phyloP scores from a whole-genome alignment of 1,140 invertebrate species.

The Trichomalopsis sarcophagae region DNA sequence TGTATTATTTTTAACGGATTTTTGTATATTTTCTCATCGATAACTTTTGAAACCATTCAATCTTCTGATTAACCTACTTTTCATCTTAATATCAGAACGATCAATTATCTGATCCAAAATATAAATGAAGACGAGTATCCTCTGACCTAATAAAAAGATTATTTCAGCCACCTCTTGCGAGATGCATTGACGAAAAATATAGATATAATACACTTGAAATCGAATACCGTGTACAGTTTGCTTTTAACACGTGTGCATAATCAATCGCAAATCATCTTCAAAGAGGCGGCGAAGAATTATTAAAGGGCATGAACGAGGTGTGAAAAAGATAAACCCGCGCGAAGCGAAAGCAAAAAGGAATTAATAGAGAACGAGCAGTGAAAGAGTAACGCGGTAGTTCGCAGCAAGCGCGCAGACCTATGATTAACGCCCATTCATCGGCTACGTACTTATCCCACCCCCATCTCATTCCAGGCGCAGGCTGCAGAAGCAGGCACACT shows the following conservation, averaged over 20 bases:
- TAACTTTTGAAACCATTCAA: no score
- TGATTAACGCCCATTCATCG: constrained; percentile 69
- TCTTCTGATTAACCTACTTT: no score
- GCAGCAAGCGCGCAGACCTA: constrained; percentile 49
- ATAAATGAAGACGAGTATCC: no score
- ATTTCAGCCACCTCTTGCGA: no score
- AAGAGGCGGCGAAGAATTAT: background rate
- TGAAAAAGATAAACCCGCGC: background rate
- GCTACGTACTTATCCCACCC: constrained; percentile 50
- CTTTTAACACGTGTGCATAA: constrained; percentile 6
- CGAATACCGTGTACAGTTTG: background rate
- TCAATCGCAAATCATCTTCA: background rate
- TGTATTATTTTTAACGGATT: no score
- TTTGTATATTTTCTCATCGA: no score
- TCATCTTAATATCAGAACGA: no score
- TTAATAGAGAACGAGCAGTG: constrained; percentile 15
- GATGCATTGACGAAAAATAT: no score
- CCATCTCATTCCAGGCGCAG: background rate
- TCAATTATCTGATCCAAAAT: no score
- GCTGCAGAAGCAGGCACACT: constrained; percentile 9
- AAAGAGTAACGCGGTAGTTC: constrained; percentile 39
- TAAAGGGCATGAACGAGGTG: no score
- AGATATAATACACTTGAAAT: no score
- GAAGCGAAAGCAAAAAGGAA: constrained; percentile 16
- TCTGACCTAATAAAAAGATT: no score